phyloP scores from a whole-genome alignment of 1,140 invertebrate species.

The Octopus bimaculoides region DNA sequence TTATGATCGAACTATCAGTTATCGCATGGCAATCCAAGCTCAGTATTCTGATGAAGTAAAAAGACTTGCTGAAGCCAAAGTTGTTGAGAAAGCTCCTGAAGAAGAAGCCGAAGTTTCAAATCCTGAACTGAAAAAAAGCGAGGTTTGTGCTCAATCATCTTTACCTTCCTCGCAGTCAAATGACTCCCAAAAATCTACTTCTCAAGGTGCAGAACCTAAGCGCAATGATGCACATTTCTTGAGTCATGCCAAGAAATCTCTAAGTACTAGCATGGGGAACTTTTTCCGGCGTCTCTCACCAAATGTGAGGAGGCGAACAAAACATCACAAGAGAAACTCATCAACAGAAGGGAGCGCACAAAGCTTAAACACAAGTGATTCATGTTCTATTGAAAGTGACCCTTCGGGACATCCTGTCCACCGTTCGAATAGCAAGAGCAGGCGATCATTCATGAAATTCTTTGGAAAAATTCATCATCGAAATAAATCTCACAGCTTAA shows the following conservation, averaged over 20 bases:
- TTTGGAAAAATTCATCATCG: conserved; percentile 22
- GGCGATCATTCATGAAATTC: conserved; percentile 40
- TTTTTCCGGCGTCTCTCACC: conserved; percentile 43
- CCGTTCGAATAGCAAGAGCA: conserved; percentile 31
- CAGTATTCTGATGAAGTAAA: conserved; percentile 31
- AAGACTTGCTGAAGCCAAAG: conserved; percentile 21
- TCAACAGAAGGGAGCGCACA: conserved; percentile 29
- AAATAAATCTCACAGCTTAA: conserved; percentile 1
- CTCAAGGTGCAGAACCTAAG: not conserved
- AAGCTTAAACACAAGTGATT: conserved; percentile 26
- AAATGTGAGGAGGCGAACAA: conserved; percentile 25
- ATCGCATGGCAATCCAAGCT: conserved; percentile 31
- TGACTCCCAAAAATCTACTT: not conserved
- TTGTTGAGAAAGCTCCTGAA: conserved; percentile 20
- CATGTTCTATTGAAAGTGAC: conserved; percentile 10
- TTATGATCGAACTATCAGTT: conserved; percentile 34
- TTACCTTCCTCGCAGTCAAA: not conserved
- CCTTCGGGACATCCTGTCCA: conserved; percentile 11
- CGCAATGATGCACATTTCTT: not conserved
- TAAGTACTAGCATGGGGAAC: conserved; percentile 41
- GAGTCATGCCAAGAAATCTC: conserved; percentile 28
- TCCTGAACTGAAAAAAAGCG: not conserved
- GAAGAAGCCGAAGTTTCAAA: not conserved
- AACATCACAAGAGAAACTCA: conserved; percentile 20
- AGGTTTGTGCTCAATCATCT: not conserved